These are phyloP conservation scores for Campoplex capitator DNA, from an alignment of 2,888 invertebrate genomes.

Conservation along the genomic window DNA sequence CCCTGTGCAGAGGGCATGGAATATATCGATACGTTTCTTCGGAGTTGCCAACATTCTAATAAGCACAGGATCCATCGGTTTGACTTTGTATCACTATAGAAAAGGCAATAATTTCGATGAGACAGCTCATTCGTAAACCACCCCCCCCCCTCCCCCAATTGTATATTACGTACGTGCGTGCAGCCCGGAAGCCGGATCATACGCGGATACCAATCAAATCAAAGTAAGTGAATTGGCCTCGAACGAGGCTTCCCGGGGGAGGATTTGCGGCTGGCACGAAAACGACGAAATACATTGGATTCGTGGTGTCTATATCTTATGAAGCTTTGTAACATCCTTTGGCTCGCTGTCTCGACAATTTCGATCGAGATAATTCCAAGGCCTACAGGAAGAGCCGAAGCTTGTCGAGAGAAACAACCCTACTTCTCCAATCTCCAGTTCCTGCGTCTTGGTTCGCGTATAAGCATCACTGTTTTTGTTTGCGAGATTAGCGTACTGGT, in stretches of 20 bases:
- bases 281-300: conserved; percentile 56
- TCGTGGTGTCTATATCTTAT: conserved; percentile 15
- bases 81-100: conserved; percentile 75
- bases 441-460: conserved; percentile 34
- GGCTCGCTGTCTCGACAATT: conserved; percentile 58
- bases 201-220: conserved; percentile 83
- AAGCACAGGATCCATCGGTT: conserved; percentile 81
- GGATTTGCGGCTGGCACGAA: conserved; percentile 64
- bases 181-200: conserved; percentile 74
- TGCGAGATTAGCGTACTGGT: conserved; percentile 67
- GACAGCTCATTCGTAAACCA: conserved; percentile 75
- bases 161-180: conserved; percentile 47
- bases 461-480: conserved; percentile 67
- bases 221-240: conserved; percentile 84
- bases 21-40: conserved; percentile 43
- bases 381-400: conserved; percentile 51
- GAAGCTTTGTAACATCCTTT: conserved; percentile 23
- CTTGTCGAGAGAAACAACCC: conserved; percentile 48
- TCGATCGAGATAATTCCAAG: conserved; percentile 42
- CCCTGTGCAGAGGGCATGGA: conserved; percentile 24
- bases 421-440: neutral
- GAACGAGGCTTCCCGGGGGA: conserved; percentile 65
- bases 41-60: conserved; percentile 36
- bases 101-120: conserved; percentile 72
- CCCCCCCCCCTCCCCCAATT: conserved; percentile 66